Base-by-base conservation (phyloP, 1,140 invertebrate genomes). In the Aphaenogaster ashmeadi region DNA sequence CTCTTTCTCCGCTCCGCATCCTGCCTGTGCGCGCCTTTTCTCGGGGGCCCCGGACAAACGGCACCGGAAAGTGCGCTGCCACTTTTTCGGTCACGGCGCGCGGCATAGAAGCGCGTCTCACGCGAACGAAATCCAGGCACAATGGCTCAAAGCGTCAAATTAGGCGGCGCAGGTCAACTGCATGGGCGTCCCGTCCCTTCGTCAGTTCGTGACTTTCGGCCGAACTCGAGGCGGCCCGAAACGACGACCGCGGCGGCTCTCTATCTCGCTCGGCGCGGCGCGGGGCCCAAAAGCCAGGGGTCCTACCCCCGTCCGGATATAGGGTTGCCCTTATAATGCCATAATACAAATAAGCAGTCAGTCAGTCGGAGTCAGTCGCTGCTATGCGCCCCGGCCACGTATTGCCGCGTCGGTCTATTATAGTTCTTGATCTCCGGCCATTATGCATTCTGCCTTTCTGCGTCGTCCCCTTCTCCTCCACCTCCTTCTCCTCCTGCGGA, bases 131-230 rank as follows among this genome's bases (percentile, higher is more conserved):
- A 67, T 67, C 64, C 64, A n/a, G 4, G 79, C 67, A 93, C 92
- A 93, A 93, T 93, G 87, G 91, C 52, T 80, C 79, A 83, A 88
- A 88, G 83, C 93, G 88, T 94, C 93, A 94, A 94, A 94, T 94
- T 94, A 94, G 93, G 88, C 92, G 91, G 91, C 90, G 91, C 93
- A 93, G 92, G 93, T 94, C 93, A 94, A 92, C 91, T 92, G 92
- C 90, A 93, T 92, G 86, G 91, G 91, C 90, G 91, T 93, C 80
- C 72, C 80, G 69, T 84, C 88, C 87, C 85, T 78, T 41, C 36
- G 77, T 64, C 38, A 67, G 89, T 91, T 78, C 89, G 87, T 91
- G 91, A 91, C 89, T 90, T 88, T 92, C 88, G 84, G 60, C 66
- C 62, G 67, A 75, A 85, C 78, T 75, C 88, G 67, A 13, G 38